A percentile compares a stretch with the other conserved stretches of the same genome.
These are phyloP conservation scores for Microhierax caerulescens DNA, from an alignment of 2,797 vertebrate genomes.

Conservation along the genomic window DNA sequence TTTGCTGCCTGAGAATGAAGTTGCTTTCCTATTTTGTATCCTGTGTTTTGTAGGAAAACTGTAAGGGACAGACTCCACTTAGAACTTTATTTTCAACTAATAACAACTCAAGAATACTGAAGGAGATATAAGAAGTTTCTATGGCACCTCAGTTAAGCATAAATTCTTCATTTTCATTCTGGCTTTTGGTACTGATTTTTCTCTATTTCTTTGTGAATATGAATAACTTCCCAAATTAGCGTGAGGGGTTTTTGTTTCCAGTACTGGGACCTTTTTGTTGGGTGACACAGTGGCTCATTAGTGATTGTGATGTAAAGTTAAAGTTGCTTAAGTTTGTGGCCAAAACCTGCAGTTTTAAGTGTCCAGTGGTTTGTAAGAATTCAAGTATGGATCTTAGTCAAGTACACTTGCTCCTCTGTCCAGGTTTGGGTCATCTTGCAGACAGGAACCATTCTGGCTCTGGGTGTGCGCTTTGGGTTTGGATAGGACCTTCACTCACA, in stretches of 20 bases:
- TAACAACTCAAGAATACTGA: conserved; percentile 68
- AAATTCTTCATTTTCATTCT: conserved; percentile 4
- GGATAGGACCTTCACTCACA: neutral
- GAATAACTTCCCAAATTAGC: neutral
- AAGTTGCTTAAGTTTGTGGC: neutral
- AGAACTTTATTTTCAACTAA: conserved; percentile 66
- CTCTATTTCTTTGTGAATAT: neutral
- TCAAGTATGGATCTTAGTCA: neutral
- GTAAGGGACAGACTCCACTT: conserved; percentile 29
- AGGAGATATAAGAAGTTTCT: conserved; percentile 30
- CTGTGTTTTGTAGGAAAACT: conserved; percentile 34
- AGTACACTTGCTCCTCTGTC: neutral
- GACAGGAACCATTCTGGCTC: neutral
- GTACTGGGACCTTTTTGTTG: neutral
- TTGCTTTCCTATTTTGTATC: conserved; percentile 59
- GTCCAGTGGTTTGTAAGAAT: neutral
- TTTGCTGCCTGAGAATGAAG: conserved; percentile 55
- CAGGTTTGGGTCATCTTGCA: neutral
- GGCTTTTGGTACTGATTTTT: neutral
- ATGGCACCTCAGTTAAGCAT: conserved; percentile 32
- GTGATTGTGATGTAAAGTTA: neutral
- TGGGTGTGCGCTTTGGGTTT: neutral
- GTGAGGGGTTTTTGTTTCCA: neutral
- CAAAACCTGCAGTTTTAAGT: neutral
- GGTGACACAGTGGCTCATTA: neutral